phyloP scores from a whole-genome alignment of 1,140 invertebrate genomes.

The Meteorus sp. region DNA sequence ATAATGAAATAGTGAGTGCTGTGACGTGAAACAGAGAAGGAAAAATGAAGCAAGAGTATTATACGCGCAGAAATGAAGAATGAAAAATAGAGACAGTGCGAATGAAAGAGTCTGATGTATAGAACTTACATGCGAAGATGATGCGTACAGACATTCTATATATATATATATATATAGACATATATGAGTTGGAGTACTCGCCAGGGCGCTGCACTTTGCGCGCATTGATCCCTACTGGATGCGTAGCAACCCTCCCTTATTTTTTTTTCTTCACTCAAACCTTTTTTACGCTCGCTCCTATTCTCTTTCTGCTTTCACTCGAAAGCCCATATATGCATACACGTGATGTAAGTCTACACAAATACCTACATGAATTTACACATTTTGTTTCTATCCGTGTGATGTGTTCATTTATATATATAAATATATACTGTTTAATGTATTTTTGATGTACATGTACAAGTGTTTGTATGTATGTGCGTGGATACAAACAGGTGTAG shows the following conservation, averaged over 20 bases:
- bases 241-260: conserved; percentile 41
- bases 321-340: conserved; percentile 42
- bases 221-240: conserved; percentile 52
- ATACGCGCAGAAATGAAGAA: too few relatives aligned
- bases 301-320: conserved; percentile 23
- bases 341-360: too few relatives aligned
- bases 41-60: conserved; percentile 1
- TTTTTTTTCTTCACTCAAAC: conserved; percentile 16
- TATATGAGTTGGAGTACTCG: conserved; percentile 37
- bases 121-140: conserved; percentile 48
- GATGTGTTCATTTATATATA: conserved; percentile 29
- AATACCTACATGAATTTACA: too few relatives aligned
- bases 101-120: conserved; percentile 30
- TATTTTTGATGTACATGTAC: too few relatives aligned
- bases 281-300: conserved; percentile 13
- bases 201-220: conserved; percentile 54
- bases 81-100: conserved; percentile 9
- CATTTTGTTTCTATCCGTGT: too few relatives aligned
- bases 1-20: too few relatives aligned
- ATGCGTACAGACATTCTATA: conserved; percentile 43
- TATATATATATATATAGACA: conserved; percentile 3
- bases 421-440: too few relatives aligned
- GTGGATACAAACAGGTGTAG: conserved; percentile 33
- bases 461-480: conserved; percentile 43
- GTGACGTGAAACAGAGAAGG: too few relatives aligned